Conservation (phyloP, 1,140 invertebrate species). For the Lethrus apterus region DNA sequence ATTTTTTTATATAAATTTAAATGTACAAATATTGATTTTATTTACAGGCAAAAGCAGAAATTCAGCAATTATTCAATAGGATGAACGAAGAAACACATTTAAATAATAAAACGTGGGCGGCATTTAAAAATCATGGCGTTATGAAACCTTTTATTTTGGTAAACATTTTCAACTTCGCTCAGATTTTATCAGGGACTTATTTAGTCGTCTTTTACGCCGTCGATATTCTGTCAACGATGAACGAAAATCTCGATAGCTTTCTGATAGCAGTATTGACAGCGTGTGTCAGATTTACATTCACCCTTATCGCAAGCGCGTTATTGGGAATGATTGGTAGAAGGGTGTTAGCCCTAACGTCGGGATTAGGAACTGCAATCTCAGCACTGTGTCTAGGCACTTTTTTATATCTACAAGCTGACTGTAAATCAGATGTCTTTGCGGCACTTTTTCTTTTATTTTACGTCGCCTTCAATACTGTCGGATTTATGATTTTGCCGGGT, state of each 20-base stretch:
- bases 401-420: slow-evolving; percentile 42
- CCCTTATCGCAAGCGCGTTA: slow-evolving; percentile 54
- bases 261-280: slow-evolving; percentile 59
- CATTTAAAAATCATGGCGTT: slow-evolving; percentile 48
- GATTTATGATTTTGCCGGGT: slow-evolving; percentile 62
- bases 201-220: slow-evolving; percentile 68
- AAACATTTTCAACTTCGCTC: slow-evolving; percentile 60
- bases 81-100: slow-evolving; percentile 43
- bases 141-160: slow-evolving; percentile 63
- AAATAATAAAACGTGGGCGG: slow-evolving; percentile 40
- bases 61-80: slow-evolving; percentile 46
- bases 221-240: slow-evolving; percentile 49
- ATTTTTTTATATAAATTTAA: no score
- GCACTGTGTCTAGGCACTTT: slow-evolving; percentile 51
- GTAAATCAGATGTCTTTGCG: slow-evolving; percentile 34
- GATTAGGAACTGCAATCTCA: slow-evolving; percentile 53
- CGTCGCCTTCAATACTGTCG: slow-evolving; percentile 60
- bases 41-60: slow-evolving; percentile 47
- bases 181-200: slow-evolving; percentile 64
- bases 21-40: no score
- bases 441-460: slow-evolving; percentile 54
- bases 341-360: slow-evolving; percentile 54
- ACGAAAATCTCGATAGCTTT: slow-evolving; percentile 40
- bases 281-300: slow-evolving; percentile 52
- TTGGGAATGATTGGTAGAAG: slow-evolving; percentile 55